Conservation (phyloP, 2,888 invertebrate species). For the Drosophila helvetica region DNA sequence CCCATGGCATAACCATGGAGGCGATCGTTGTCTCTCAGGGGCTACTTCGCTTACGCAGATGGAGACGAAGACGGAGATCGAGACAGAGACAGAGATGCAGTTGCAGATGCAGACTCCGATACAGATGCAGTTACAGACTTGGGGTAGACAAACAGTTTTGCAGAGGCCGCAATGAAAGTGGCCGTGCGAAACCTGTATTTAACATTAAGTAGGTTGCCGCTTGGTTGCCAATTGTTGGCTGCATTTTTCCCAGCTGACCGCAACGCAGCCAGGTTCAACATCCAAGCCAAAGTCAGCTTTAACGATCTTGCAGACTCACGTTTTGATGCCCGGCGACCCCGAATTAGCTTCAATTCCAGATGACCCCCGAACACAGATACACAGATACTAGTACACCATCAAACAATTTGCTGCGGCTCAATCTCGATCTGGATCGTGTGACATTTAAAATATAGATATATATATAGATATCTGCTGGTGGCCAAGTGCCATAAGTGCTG, state of each 20-base stretch:
- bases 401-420: conserved; percentile 25
- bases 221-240: conserved; percentile 42
- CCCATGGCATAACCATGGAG: neutral
- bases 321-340: conserved; percentile 52
- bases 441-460: conserved; percentile 58
- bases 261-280: conserved; percentile 66
- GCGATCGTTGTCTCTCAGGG: conserved; percentile 1
- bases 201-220: conserved; percentile 68
- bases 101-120: conserved; percentile 31
- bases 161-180: conserved; percentile 63
- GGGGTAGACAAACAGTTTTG: conserved; percentile 14
- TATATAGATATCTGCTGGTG: conserved; percentile 32
- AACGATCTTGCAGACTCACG: conserved; percentile 56
- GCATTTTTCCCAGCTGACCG: conserved; percentile 50
- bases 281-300: conserved; percentile 59
- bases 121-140: conserved; percentile 46
- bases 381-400: conserved; percentile 30
- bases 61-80: conserved; percentile 1
- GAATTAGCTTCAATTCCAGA: conserved; percentile 62
- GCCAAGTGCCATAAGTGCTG: conserved; percentile 28
- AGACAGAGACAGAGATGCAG: conserved; percentile 17
- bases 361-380: conserved; percentile 53
- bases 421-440: conserved; percentile 62
- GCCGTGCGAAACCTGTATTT: conserved; percentile 61
- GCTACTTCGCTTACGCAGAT: conserved; percentile 65